phyloP scores from a whole-genome alignment of 2,888 invertebrate species.

The Napeogenes sylphis region DNA sequence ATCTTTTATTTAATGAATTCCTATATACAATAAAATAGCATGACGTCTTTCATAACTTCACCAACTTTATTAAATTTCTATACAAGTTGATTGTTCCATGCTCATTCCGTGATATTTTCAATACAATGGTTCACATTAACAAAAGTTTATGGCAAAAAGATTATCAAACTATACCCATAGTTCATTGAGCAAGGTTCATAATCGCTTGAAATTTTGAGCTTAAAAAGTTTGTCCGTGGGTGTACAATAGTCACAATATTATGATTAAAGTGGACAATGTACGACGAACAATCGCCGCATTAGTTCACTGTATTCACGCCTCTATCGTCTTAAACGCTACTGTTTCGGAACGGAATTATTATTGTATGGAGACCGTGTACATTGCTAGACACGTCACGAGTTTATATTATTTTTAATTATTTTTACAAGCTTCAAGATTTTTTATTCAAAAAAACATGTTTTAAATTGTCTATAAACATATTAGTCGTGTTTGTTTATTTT shows the following conservation, averaged over 20 bases:
- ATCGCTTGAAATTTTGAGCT: slow-evolving; percentile 5
- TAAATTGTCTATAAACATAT: too few species aligned
- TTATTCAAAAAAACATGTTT: too few species aligned
- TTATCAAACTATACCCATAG: slow-evolving; percentile 14
- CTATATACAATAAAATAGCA: neutral
- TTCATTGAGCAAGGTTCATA: slow-evolving; percentile 13
- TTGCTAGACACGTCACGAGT: neutral
- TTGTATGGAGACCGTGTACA: neutral
- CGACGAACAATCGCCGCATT: slow-evolving; percentile 22
- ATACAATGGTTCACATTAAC: neutral
- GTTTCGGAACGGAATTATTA: neutral
- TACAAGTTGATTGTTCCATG: neutral
- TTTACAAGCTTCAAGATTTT: too few species aligned
- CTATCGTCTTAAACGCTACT: slow-evolving; percentile 20
- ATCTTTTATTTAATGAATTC: neutral
- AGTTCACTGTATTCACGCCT: slow-evolving; percentile 13
- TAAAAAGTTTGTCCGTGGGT: neutral
- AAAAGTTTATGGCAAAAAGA: slow-evolving; percentile 8
- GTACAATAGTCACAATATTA: slow-evolving; percentile 27
- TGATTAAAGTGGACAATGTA: slow-evolving; percentile 22
- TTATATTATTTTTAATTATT: too few species aligned
- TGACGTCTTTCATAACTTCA: neutral
- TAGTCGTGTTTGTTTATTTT: too few species aligned
- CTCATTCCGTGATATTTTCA: neutral
- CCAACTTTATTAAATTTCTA: neutral